phyloP scores from a whole-genome alignment of 2,113 vertebrate species.

The Anguilla japonica region DNA sequence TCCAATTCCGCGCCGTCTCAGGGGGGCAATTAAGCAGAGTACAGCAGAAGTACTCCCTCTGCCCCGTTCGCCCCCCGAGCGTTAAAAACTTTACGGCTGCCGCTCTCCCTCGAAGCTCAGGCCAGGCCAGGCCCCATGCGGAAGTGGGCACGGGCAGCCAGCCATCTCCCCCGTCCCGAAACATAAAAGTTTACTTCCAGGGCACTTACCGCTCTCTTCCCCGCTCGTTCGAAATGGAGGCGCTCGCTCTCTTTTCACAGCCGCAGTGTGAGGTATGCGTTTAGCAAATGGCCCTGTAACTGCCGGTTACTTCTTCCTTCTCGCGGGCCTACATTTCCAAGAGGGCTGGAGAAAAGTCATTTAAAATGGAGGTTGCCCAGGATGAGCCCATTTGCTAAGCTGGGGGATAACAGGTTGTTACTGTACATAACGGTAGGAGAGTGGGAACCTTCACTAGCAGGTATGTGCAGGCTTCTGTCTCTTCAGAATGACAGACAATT shows the following conservation, averaged over 20 bases:
- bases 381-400: no score
- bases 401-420: no score
- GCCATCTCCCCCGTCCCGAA: neutral
- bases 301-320: no score
- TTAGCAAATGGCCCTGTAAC: no score
- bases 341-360: no score
- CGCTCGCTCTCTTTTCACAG: neutral
- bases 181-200: neutral
- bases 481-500: no score
- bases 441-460: no score
- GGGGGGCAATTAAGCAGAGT: slow-evolving; percentile 74
- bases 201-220: neutral
- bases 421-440: no score
- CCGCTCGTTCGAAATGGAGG: neutral
- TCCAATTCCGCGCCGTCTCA: slow-evolving; percentile 72
- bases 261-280: neutral
- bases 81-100: slow-evolving; percentile 62
- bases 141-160: neutral
- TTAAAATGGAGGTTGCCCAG: no score
- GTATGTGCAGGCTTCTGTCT: no score
- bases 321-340: no score
- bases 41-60: slow-evolving; percentile 58
- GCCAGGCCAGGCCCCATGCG: slow-evolving; percentile 1
- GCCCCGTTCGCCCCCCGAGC: slow-evolving; percentile 58
- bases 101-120: slow-evolving; percentile 17